These are phyloP conservation scores for Zosterops borbonicus DNA, from an alignment of 2,113 vertebrate genomes.

Conservation along the genomic window DNA sequence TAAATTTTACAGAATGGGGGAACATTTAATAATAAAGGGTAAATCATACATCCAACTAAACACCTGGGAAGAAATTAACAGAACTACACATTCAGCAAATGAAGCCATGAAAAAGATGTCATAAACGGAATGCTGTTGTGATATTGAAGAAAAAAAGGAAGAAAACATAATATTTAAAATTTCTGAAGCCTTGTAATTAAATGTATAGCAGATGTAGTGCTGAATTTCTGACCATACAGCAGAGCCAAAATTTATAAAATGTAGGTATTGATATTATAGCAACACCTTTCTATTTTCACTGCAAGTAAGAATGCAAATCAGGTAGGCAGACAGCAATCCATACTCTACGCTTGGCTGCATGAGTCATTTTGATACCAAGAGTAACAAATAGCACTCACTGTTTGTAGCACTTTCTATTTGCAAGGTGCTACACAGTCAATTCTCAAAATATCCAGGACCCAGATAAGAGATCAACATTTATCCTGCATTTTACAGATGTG, in stretches of 20 bases:
- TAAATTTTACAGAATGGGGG: background rate
- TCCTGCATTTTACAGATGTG: background rate
- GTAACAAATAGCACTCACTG: constrained; percentile 21
- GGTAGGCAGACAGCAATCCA: background rate
- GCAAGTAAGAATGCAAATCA: constrained; percentile 23
- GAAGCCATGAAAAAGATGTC: background rate
- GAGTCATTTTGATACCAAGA: background rate
- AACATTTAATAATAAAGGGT: constrained; percentile 21
- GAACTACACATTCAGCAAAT: background rate
- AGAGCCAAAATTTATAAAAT: background rate
- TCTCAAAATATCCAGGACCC: background rate
- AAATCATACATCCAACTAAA: background rate
- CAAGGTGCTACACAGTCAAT: background rate
- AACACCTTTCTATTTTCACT: background rate
- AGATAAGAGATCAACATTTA: background rate
- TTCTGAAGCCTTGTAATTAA: constrained; percentile 5
- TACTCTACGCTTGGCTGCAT: background rate
- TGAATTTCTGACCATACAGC: background rate
- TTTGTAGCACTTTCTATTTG: background rate
- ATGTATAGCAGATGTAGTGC: background rate
- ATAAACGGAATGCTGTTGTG: background rate
- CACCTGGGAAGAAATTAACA: background rate
- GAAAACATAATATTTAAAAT: background rate
- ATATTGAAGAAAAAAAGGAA: background rate
- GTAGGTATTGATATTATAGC: background rate